Evolutionary conservation across 2,888 invertebrate species (phyloP), one percentile per base, ranked within the genome.

Genomic region (Mythimna lalbum): DNA sequence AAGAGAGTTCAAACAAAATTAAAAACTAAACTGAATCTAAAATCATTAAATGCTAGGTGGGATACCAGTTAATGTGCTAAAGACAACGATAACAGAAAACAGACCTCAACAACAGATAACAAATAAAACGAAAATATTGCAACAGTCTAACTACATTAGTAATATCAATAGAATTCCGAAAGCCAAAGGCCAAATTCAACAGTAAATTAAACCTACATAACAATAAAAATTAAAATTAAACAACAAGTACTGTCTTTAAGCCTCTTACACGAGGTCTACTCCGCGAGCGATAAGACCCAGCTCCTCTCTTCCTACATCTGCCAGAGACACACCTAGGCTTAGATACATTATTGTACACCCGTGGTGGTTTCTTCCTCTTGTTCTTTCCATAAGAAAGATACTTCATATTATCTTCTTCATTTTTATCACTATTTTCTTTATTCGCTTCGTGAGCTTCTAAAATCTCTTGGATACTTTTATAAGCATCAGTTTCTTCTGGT

Each of bases 371-470:
- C 52, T 85, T 90, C 43, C 86, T 91, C 63, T 87, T 90, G 56
- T 77, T 80, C 47, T 87, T 88, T 10, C 89, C 89, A 56, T 90
- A 86, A 4, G 78, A 83, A 19, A 87, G 67, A 75, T 91, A 88
- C 72, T 88, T 90, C 17, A 87, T 78, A 19, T 78, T 87, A 31
- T 90, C 87, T 14, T 89, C 85, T 4, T 89, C 84, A 7, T 55
- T 31, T 7, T 74, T 79, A 6, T 72, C 27, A 59, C 33, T 71
- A 3, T 82, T 87, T 2, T 89, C 88, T 59, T 88, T 87, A 65
- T 93, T 94, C 0, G 90, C 90, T 86, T 94, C 93, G 59, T 95
- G 94, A 0, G 94, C 93, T 14, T 94, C 93, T 33, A 95, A 76
- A 59, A 95, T 95, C 19, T 94, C 94, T 71, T 94, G 94, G 14